A percentile compares a stretch with the other conserved stretches of the same genome.
phyloP scores from a whole-genome alignment of 2,888 invertebrate genomes.

The Acleris cristana region DNA sequence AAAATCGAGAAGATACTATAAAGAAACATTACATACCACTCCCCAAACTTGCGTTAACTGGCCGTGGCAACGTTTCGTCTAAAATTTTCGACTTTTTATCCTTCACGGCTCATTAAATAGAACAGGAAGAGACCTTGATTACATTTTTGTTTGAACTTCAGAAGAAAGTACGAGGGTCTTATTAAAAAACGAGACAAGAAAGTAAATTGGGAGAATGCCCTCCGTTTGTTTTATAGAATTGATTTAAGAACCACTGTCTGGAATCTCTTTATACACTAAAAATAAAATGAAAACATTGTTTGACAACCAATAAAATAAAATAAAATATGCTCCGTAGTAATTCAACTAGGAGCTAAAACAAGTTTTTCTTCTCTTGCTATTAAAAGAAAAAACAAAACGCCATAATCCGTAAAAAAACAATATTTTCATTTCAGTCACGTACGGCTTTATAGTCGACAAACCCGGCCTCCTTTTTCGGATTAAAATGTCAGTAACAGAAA shows the following conservation, averaged over 20 bases:
- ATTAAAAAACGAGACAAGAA: constrained; percentile 46
- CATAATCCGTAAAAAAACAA: constrained; percentile 40
- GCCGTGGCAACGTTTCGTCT: constrained; percentile 8
- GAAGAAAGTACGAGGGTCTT: constrained; percentile 51
- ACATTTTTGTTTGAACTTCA: constrained; percentile 66
- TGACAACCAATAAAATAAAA: constrained; percentile 8
- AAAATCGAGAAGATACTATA: neutral
- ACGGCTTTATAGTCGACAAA: constrained; percentile 63
- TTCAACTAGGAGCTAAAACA: constrained; percentile 2
- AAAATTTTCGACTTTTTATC: constrained; percentile 53
- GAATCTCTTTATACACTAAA: constrained; percentile 1
- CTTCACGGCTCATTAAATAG: constrained; percentile 61
- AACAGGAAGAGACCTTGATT: constrained; percentile 64
- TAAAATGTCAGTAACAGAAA: constrained; percentile 75
- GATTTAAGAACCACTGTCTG: constrained; percentile 17
- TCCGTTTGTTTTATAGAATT: constrained; percentile 26
- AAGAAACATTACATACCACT: neutral
- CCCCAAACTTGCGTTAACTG: neutral
- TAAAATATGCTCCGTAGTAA: constrained; percentile 1
- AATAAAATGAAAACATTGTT: constrained; percentile 5
- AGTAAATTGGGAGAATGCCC: constrained; percentile 51
- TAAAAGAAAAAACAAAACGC: constrained; percentile 23
- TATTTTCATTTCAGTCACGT: constrained; percentile 72
- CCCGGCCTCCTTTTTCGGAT: constrained; percentile 62
- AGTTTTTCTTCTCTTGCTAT: constrained; percentile 3